phyloP scores from a whole-genome alignment of 2,797 vertebrate species.

The Serranus cabrilla region DNA sequence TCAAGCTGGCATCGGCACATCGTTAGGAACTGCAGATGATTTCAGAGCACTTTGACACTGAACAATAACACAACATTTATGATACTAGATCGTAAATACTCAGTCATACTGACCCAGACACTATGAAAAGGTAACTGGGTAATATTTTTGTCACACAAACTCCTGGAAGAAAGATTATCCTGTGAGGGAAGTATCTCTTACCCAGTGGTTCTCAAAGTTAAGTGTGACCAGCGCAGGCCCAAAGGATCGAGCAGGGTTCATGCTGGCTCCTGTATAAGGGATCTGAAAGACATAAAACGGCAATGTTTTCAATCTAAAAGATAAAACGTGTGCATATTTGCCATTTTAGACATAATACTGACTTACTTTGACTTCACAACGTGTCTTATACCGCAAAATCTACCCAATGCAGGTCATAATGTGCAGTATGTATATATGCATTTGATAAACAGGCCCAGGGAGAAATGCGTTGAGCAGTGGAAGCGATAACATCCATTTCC shows the following conservation, averaged over 20 bases:
- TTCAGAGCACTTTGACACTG: not conserved
- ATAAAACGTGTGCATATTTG: not conserved
- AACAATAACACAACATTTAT: not conserved
- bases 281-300: slow-evolving; percentile 84
- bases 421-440: not conserved
- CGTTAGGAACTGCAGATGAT: slow-evolving; percentile 5
- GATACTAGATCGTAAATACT: not conserved
- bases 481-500: slow-evolving; percentile 64
- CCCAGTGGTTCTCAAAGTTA: slow-evolving; percentile 95
- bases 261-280: slow-evolving; percentile 95
- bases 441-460: slow-evolving; percentile 31
- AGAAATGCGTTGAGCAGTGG: slow-evolving; percentile 31
- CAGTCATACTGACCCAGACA: not conserved
- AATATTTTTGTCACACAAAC: not conserved
- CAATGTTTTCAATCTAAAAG: not conserved
- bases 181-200: slow-evolving; percentile 78
- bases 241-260: slow-evolving; percentile 97
- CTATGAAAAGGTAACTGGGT: not conserved
- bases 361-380: not conserved
- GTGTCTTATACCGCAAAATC: not conserved
- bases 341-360: not conserved
- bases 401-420: not conserved
- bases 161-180: slow-evolving; percentile 19
- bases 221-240: slow-evolving; percentile 94
- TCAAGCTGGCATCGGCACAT: slow-evolving; percentile 28